A percentile compares a stretch with the other conserved stretches of the same genome.
phyloP scores from a whole-genome alignment of 1,140 invertebrate species.

The Pygmarrhopalites habei region DNA sequence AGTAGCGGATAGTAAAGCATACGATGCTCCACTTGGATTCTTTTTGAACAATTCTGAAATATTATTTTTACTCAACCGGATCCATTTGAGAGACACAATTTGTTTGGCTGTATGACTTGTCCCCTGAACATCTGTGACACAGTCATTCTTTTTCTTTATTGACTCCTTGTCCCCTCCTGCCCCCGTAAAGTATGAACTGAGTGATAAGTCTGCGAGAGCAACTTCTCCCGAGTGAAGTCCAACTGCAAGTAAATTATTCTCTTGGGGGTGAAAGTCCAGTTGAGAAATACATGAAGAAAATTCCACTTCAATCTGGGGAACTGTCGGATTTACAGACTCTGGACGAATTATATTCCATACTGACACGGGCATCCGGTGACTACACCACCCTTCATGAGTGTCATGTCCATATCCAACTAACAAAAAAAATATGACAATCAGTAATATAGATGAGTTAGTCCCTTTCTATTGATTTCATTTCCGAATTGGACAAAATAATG shows the following conservation, averaged over 20 bases:
- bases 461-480: too few relatives aligned
- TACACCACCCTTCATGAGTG: constrained; percentile 29
- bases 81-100: constrained; percentile 27
- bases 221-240: constrained; percentile 32
- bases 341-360: constrained; percentile 30
- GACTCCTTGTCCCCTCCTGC: background rate
- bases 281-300: constrained; percentile 24
- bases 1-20: constrained; percentile 13
- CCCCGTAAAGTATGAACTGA: background rate
- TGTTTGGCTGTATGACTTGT: constrained; percentile 14
- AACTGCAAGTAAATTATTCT: constrained; percentile 20
- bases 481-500: too few relatives aligned
- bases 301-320: constrained; percentile 25
- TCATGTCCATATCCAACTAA: constrained; percentile 23
- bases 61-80: constrained; percentile 13
- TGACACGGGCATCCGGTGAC: constrained; percentile 25
- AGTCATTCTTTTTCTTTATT: background rate
- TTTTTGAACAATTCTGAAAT: constrained; percentile 10
- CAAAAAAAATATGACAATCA: too few relatives aligned
- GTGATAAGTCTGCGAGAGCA: constrained; percentile 24
- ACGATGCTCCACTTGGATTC: background rate
- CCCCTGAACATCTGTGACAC: constrained; percentile 4
- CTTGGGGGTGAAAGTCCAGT: constrained; percentile 31
- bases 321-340: constrained; percentile 1
- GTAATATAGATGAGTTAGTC: too few relatives aligned